Evolutionary conservation across 2,113 vertebrate species (phyloP).

Genomic region (Ifrita kowaldi): DNA sequence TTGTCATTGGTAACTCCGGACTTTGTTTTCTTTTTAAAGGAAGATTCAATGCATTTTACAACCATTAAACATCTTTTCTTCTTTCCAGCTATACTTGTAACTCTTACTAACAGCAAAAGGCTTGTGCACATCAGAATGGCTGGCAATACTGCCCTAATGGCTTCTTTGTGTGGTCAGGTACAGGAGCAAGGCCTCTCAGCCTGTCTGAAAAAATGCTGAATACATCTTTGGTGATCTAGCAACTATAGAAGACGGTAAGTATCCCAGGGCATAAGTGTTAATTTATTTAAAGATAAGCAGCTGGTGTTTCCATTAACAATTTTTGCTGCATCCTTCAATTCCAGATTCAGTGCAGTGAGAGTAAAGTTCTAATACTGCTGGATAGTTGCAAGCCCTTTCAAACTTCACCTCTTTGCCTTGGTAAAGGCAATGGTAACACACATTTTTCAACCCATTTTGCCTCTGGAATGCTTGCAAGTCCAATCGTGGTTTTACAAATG

Average conservation of each 20-base stretch:
- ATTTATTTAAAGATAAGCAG: neutral
- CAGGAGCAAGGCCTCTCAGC: neutral
- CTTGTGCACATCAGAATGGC: neutral
- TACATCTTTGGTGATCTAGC: neutral
- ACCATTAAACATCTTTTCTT: conserved; percentile 40
- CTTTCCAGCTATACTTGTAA: neutral
- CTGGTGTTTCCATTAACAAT: neutral
- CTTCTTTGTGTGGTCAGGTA: neutral
- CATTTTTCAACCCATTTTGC: neutral
- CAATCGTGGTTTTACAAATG: neutral
- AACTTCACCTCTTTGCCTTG: neutral
- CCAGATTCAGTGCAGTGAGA: neutral
- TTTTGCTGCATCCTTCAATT: neutral
- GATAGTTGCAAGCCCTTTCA: neutral
- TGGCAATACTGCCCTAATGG: neutral
- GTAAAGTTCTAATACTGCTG: neutral
- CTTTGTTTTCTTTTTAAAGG: conserved; percentile 39
- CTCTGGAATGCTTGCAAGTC: neutral
- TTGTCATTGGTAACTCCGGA: neutral
- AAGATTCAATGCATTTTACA: conserved; percentile 40
- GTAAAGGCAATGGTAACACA: neutral
- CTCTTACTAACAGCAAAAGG: neutral
- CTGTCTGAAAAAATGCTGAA: neutral
- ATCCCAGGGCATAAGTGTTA: neutral
- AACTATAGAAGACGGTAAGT: neutral